Conservation (phyloP, 1,140 invertebrate genomes). For the Pinna nobilis region DNA sequence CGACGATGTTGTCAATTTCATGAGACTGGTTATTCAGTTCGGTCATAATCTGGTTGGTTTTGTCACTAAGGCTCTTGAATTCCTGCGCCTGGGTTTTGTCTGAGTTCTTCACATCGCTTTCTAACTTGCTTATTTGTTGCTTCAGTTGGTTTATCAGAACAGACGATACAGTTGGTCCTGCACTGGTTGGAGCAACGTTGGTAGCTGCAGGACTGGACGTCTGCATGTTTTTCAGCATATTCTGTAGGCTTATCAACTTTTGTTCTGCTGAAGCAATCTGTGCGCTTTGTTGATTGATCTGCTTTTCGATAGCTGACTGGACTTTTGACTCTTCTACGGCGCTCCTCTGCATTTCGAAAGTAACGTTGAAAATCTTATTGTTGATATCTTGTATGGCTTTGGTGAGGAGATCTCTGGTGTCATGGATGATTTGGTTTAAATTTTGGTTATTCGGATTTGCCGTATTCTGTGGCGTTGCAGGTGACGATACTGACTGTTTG, state of each 20-base stretch:
- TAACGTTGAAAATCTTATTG: constrained; percentile 38
- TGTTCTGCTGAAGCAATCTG: constrained; percentile 27
- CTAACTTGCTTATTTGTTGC: constrained; percentile 12
- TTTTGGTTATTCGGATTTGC: not conserved
- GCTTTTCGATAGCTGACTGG: constrained; percentile 30
- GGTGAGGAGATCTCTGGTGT: constrained; percentile 38
- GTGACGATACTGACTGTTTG: constrained; percentile 11
- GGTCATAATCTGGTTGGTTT: constrained; percentile 18
- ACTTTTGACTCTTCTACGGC: constrained; percentile 38
- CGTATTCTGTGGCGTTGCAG: not conserved
- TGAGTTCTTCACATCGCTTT: constrained; percentile 23
- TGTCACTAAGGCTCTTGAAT: constrained; percentile 9
- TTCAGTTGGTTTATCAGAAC: constrained; percentile 22
- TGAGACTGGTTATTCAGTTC: constrained; percentile 26
- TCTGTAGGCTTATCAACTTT: constrained; percentile 32
- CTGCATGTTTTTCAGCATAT: constrained; percentile 37
- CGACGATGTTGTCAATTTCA: constrained; percentile 19
- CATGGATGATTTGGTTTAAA: constrained; percentile 33
- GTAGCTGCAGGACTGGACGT: not conserved
- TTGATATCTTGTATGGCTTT: constrained; percentile 32
- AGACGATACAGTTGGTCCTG: constrained; percentile 1
- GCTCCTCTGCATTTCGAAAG: constrained; percentile 32
- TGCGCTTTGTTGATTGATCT: constrained; percentile 34
- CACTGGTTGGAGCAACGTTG: not conserved
- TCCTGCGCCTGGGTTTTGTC: constrained; percentile 21